Evolutionary conservation across 2,113 vertebrate genomes (phyloP).

Genomic region (Callopanchax toddi): DNA sequence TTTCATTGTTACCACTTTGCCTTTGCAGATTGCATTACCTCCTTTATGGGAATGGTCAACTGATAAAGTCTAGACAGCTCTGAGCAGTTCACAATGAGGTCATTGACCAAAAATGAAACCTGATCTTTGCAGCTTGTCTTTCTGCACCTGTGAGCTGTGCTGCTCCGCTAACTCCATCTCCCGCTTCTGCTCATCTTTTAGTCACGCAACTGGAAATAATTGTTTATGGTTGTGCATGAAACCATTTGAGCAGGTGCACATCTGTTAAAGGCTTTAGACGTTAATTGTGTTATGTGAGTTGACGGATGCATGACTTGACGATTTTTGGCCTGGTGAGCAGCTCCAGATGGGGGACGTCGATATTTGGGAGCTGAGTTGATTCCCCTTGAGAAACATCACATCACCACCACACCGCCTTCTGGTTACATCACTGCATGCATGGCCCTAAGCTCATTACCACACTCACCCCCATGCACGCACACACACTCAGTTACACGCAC

Average conservation of each 20-base stretch:
- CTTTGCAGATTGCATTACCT: conserved; percentile 21
- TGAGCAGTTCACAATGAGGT: conserved; percentile 47
- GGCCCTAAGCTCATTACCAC: conserved; percentile 26
- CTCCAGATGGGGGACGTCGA: conserved; percentile 33
- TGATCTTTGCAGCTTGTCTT: conserved; percentile 42
- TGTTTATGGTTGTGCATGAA: neutral
- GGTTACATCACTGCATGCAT: conserved; percentile 57
- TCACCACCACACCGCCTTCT: conserved; percentile 31
- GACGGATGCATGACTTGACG: conserved; percentile 30
- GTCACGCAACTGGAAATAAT: conserved; percentile 29
- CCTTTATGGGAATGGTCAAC: conserved; percentile 16
- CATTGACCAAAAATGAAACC: conserved; percentile 59
- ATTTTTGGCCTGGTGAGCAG: neutral
- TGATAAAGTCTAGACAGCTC: conserved; percentile 57
- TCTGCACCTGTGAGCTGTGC: conserved; percentile 28
- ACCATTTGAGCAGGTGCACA: conserved; percentile 21
- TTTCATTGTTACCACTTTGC: conserved; percentile 12
- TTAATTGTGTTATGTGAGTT: conserved; percentile 10
- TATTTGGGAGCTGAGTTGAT: conserved; percentile 31
- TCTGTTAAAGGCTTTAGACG: neutral
- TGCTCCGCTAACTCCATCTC: conserved; percentile 23
- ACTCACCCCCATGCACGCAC: neutral
- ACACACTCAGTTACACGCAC: conserved; percentile 4
- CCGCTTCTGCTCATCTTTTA: conserved; percentile 14
- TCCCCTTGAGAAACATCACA: conserved; percentile 53